These are phyloP conservation scores for Ochotona princeps DNA, from an alignment of 2,113 vertebrate genomes.

Conservation along the genomic window DNA sequence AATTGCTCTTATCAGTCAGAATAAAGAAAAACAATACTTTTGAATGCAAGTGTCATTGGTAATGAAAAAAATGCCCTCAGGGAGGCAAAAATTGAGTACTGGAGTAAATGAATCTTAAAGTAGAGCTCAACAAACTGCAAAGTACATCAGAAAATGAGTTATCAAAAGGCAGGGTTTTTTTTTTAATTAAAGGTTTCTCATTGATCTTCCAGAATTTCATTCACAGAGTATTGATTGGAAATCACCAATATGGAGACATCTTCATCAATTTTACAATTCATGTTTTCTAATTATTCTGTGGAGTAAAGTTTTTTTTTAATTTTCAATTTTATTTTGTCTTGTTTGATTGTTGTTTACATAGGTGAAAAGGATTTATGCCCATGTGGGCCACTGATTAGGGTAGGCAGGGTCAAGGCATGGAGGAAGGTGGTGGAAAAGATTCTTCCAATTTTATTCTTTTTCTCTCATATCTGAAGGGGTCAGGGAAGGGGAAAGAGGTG, in stretches of 20 bases:
- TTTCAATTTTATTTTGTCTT: no score
- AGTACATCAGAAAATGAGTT: not conserved
- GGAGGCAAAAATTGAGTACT: not conserved
- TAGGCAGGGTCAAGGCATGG: no score
- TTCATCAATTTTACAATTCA: not conserved
- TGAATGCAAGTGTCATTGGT: not conserved
- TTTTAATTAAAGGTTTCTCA: not conserved
- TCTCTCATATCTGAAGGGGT: no score
- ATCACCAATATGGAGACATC: not conserved
- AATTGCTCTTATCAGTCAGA: not conserved
- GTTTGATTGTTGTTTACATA: no score
- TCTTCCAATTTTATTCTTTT: no score
- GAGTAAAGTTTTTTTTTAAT: not conserved
- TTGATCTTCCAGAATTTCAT: not conserved
- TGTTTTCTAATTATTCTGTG: constrained; percentile 16
- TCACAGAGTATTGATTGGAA: not conserved
- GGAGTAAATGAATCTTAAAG: not conserved
- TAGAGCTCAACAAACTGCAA: not conserved
- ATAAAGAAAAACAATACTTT: not conserved
- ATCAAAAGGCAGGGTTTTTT: not conserved
- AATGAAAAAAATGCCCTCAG: not conserved
- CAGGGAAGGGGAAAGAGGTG: no score
- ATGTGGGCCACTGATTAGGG: no score
- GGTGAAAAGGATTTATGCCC: no score
- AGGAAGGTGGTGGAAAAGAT: no score